A percentile compares a stretch with the other conserved stretches of the same genome.
Conservation (phyloP, 1,140 invertebrate species). For the Drosophila pallidifrons region DNA sequence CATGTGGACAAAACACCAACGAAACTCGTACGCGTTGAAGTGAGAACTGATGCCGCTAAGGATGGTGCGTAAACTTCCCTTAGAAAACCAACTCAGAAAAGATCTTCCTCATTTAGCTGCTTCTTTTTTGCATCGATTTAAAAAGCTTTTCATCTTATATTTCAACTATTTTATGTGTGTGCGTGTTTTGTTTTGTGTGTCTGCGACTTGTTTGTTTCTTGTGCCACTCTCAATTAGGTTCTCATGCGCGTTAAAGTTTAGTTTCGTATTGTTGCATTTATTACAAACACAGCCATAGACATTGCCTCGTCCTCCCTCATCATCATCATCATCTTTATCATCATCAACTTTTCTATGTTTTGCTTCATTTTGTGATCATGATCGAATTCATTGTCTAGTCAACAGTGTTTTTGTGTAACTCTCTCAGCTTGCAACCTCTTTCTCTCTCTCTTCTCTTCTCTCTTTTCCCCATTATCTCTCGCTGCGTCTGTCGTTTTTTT, state of each 20-base stretch:
- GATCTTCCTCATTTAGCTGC: not conserved
- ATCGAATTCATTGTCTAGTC: constrained; percentile 29
- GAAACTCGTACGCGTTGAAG: constrained; percentile 89
- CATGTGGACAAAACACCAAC: constrained; percentile 88
- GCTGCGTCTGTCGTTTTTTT: constrained; percentile 29
- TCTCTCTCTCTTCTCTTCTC: constrained; percentile 39
- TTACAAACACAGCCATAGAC: constrained; percentile 38
- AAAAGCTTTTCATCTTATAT: constrained; percentile 53
- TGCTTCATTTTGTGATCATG: constrained; percentile 32
- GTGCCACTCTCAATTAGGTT: constrained; percentile 57
- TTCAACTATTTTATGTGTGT: constrained; percentile 57
- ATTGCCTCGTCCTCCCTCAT: constrained; percentile 47
- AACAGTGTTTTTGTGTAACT: constrained; percentile 31
- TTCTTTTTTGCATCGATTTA: constrained; percentile 32
- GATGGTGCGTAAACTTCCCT: constrained; percentile 78
- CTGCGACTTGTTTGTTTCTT: constrained; percentile 47
- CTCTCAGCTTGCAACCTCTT: constrained; percentile 45
- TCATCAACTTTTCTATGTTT: constrained; percentile 6
- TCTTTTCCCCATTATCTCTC: constrained; percentile 30
- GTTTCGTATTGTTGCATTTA: constrained; percentile 66
- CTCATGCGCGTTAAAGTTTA: constrained; percentile 76
- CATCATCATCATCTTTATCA: constrained; percentile 34
- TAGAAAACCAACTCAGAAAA: not conserved
- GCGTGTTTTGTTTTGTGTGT: constrained; percentile 54
- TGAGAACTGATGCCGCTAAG: constrained; percentile 88